phyloP scores from a whole-genome alignment of 2,797 vertebrate species.

The Helicolenus hilgendorfi region DNA sequence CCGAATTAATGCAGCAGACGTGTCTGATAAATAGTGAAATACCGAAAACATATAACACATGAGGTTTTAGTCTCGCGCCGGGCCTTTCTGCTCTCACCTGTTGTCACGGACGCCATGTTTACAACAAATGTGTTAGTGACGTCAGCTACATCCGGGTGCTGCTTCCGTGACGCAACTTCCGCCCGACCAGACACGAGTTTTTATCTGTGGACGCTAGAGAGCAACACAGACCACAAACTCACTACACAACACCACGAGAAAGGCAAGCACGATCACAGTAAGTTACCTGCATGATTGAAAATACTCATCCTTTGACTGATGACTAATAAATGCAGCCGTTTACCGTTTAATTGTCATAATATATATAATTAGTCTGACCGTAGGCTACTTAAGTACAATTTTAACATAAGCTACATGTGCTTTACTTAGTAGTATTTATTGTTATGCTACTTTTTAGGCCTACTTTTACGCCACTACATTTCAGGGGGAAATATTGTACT shows the following conservation, averaged over 20 bases:
- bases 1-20: rapidly evolving
- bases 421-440: background rate
- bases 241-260: rapidly evolving
- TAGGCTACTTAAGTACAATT: background rate
- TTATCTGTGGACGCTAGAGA: constrained; percentile 60
- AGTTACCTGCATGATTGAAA: background rate
- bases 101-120: constrained; percentile 92
- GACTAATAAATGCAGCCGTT: background rate
- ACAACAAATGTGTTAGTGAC: constrained; percentile 48
- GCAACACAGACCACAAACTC: constrained; percentile 31
- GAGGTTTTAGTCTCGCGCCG: background rate
- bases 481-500: background rate
- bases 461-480: background rate
- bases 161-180: constrained; percentile 78
- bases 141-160: constrained; percentile 47
- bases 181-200: background rate
- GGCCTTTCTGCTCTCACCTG: constrained; percentile 87
- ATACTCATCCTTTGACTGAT: background rate
- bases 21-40: rapidly evolving
- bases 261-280: background rate
- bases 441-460: background rate
- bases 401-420: background rate
- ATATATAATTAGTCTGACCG: too few relatives aligned
- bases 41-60: background rate
- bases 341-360: background rate